Base-by-base conservation (phyloP, 1,140 invertebrate genomes). In the Zaprionus ornatus region DNA sequence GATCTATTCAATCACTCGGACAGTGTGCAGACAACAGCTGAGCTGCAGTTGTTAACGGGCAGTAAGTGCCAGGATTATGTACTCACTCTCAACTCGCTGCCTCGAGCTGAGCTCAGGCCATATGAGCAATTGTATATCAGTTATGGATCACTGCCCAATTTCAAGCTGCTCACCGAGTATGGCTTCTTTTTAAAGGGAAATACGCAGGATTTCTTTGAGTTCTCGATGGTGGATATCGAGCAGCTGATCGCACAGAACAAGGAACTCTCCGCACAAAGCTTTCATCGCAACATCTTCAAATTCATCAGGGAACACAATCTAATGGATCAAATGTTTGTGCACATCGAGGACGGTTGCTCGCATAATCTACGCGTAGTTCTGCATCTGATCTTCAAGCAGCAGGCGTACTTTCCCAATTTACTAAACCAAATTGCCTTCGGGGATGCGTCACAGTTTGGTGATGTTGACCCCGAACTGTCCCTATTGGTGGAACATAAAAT, bases 1-100 rank as follows among this genome's bases (percentile, higher is more conserved):
- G 97, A 97, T 93, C 93, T 97, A 68, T 94, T 97, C 61, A 97
- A 97, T 94, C 97, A 97, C 91, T 94, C 94, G 13, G 84, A 93
- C 67, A 67, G 93, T 29, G 94, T 95, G 65, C 52, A 69, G 32
- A 94, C 95, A 3, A 82, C 92, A 10, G 94, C 94, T 29, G 92
- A 95, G 45, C 50, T 91, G 12, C 72, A 80, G 13, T 10, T 27
- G 15, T 6, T 17, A 2, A 54, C n/a, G 84, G 10, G 13, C n/a
- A 25, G 27, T 12, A 75, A 71, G n/a, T 15, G 54, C 2, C 37
- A 76, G 71, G 72, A 92, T 45, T 78, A 72, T 55, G 45, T 93
- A 3, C 74, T 93, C 10, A 90, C 93, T 63, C 92, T 93, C 35
- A 95, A 95, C 92, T 92, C 94, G 74, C 82, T 82, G 67, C 94